These are phyloP conservation scores for Oxyteleia sp. DNA, from an alignment of 2,888 invertebrate genomes.

Conservation along the genomic window DNA sequence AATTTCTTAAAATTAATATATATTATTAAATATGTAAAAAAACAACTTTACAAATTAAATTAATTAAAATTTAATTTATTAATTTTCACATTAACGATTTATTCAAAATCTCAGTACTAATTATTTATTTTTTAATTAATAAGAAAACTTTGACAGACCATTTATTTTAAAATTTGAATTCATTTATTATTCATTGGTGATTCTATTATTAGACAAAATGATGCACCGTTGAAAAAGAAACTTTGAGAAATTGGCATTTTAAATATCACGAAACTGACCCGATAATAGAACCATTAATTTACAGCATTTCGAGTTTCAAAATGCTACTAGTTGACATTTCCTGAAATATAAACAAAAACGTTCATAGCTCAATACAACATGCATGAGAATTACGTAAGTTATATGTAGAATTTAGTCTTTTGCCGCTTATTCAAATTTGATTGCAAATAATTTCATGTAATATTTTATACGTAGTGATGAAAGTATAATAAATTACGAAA, in stretches of 20 bases:
- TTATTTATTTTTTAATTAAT: too few species aligned
- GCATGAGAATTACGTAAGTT: not conserved
- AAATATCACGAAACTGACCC: not conserved
- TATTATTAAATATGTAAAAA: too few species aligned
- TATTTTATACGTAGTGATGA: too few species aligned
- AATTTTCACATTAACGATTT: too few species aligned
- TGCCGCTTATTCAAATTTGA: not conserved
- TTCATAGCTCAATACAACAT: not conserved
- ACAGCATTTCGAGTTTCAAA: not conserved
- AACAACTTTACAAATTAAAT: too few species aligned
- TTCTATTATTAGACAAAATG: conserved; percentile 28
- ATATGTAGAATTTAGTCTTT: not conserved
- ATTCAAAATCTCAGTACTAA: too few species aligned
- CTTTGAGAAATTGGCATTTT: not conserved
- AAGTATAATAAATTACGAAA: not conserved
- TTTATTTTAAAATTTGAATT: too few species aligned
- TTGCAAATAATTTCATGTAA: not conserved
- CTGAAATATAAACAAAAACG: not conserved
- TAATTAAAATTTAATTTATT: too few species aligned
- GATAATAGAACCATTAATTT: not conserved
- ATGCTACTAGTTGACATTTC: conserved; percentile 8
- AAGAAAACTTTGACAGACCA: too few species aligned
- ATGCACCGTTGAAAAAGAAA: not conserved
- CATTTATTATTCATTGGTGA: too few species aligned
- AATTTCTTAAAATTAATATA: too few species aligned